Conservation (phyloP, 2,888 invertebrate genomes). For the Fragum whitleyi region DNA sequence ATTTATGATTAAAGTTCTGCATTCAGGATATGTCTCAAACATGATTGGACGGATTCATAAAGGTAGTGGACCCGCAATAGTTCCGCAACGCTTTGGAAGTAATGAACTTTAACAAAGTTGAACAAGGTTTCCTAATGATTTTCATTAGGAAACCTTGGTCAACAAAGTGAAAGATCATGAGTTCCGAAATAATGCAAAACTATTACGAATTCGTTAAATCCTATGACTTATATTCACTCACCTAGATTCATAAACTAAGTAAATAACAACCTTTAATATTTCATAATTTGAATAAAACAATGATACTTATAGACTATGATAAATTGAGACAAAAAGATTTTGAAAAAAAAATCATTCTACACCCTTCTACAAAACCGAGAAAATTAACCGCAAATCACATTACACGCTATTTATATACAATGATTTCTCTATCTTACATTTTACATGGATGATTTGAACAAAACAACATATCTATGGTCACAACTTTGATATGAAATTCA, state of each 20-base stretch:
- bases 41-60: conserved; percentile 68
- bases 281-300: conserved; percentile 22
- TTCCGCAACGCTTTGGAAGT: no score
- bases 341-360: conserved; percentile 2
- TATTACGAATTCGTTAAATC: conserved; percentile 17
- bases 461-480: conserved; percentile 12
- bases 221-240: conserved; percentile 26
- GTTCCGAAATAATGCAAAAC: no score
- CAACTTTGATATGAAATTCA: conserved; percentile 27
- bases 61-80: no score
- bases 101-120: no score
- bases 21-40: conserved; percentile 49
- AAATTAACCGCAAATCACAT: conserved; percentile 19
- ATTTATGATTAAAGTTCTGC: conserved; percentile 5
- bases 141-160: no score
- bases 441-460: conserved; percentile 13
- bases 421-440: neutral
- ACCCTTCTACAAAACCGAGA: conserved; percentile 11
- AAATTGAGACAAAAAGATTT: conserved; percentile 21
- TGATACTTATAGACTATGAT: conserved; percentile 25
- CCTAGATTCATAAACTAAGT: conserved; percentile 7
- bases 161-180: no score
- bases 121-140: no score
- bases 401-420: conserved; percentile 10
- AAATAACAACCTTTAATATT: conserved; percentile 27